Percentiles rank a stretch among this genome's conserved stretches.
phyloP scores from a whole-genome alignment of 2,113 vertebrate species.

The Ivindomyrus marchei region DNA sequence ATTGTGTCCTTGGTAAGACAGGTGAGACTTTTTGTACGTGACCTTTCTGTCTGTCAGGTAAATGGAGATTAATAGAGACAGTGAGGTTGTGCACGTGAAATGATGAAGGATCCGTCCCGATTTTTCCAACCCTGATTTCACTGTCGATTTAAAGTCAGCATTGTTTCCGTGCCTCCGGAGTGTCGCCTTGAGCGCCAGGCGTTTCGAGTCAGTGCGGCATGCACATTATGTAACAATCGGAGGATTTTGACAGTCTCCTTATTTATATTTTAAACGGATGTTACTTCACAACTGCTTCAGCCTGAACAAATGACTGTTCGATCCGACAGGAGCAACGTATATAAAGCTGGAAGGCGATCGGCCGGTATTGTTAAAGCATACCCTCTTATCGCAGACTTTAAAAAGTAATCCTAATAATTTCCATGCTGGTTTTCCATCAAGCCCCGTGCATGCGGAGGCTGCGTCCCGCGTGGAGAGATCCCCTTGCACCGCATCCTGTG shows the following conservation, averaged over 20 bases:
- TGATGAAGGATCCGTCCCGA: not conserved
- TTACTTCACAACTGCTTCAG: not conserved
- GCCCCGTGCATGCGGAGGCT: not conserved
- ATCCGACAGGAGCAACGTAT: too few species aligned
- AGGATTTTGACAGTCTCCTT: not conserved
- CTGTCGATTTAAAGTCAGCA: not conserved
- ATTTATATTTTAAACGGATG: not conserved
- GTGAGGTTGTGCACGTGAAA: not conserved
- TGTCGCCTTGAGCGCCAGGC: not conserved
- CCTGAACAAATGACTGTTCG: not conserved
- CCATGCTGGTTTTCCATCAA: constrained; percentile 13
- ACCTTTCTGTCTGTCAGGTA: not conserved
- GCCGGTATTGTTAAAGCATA: constrained; percentile 7
- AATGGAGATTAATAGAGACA: not conserved
- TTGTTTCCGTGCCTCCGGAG: not conserved
- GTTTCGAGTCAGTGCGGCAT: not conserved
- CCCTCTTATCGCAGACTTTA: not conserved
- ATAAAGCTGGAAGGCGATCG: not conserved
- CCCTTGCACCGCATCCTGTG: constrained; percentile 7
- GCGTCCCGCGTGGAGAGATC: constrained; percentile 12
- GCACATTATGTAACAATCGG: not conserved
- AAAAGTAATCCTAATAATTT: not conserved
- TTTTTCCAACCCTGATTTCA: not conserved
- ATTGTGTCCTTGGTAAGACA: not conserved
- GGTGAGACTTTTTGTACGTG: not conserved